A percentile compares a stretch with the other conserved stretches of the same genome.
Evolutionary conservation across 2,113 vertebrate genomes (phyloP).

Genomic region (Esox niger): DNA sequence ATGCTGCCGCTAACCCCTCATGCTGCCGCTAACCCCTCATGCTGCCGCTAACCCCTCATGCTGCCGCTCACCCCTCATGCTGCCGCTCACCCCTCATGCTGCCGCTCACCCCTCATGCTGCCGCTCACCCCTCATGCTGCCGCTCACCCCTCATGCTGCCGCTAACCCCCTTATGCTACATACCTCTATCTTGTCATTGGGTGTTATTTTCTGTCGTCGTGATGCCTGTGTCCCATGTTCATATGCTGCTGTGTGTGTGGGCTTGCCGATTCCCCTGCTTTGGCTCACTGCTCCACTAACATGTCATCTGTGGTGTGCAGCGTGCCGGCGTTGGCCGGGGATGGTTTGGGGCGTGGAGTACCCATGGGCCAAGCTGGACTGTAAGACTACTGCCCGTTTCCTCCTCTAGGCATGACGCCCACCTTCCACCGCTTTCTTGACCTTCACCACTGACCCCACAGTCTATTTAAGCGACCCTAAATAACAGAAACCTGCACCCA

Average conservation of each 20-base stretch:
- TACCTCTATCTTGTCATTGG: no score
- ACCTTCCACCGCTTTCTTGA: background rate
- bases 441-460: background rate
- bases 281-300: slow-evolving; percentile 69
- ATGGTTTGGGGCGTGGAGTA: slow-evolving; percentile 68
- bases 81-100: no score
- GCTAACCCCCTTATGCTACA: no score
- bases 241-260: slow-evolving; percentile 12
- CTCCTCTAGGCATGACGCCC: slow-evolving; percentile 53
- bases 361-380: slow-evolving; percentile 67
- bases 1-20: no score
- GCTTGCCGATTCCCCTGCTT: slow-evolving; percentile 23
- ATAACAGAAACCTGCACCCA: background rate
- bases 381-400: slow-evolving; percentile 61
- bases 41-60: no score
- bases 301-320: slow-evolving; percentile 70
- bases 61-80: no score
- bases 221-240: background rate
- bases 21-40: no score
- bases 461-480: background rate
- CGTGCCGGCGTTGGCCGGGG: slow-evolving; percentile 69
- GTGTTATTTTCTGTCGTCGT: background rate
- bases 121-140: no score
- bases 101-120: no score
- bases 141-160: no score